Percentiles rank a stretch among this genome's conserved stretches.
Conservation (phyloP, 1,140 invertebrate species). For the Drosophila insularis region DNA sequence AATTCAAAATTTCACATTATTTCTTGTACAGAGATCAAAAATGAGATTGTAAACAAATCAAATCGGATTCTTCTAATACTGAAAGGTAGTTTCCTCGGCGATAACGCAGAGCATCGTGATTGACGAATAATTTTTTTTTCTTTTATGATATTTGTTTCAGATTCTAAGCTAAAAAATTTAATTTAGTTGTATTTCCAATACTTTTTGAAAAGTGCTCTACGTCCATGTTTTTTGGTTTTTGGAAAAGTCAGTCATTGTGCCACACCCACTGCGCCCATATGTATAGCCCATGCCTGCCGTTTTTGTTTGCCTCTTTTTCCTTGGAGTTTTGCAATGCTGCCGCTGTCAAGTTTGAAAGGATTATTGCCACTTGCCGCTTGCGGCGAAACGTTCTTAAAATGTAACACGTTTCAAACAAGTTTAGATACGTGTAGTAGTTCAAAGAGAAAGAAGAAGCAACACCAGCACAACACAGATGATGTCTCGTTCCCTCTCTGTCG, state of each 20-base stretch:
- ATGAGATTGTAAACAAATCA: too few relatives aligned
- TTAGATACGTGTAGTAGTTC: slow-evolving; percentile 67
- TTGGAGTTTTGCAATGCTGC: slow-evolving; percentile 56
- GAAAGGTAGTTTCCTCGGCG: too few relatives aligned
- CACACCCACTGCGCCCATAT: slow-evolving; percentile 56
- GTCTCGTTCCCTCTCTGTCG: slow-evolving; percentile 21
- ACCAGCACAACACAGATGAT: slow-evolving; percentile 7
- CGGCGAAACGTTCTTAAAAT: slow-evolving; percentile 77
- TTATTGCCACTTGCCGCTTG: slow-evolving; percentile 79
- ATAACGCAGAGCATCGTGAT: too few relatives aligned
- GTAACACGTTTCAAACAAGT: slow-evolving; percentile 80
- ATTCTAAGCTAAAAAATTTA: too few relatives aligned
- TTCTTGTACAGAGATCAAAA: too few relatives aligned
- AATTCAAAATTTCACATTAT: too few relatives aligned
- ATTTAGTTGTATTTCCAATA: neutral
- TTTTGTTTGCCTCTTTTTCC: slow-evolving; percentile 19
- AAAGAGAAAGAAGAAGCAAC: slow-evolving; percentile 1
- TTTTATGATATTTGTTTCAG: too few relatives aligned
- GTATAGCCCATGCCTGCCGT: slow-evolving; percentile 15
- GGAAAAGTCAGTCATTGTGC: slow-evolving; percentile 63
- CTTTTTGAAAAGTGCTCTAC: neutral
- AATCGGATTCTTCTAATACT: too few relatives aligned
- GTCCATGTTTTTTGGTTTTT: neutral
- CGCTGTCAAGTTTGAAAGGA: slow-evolving; percentile 75
- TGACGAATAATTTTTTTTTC: too few relatives aligned